A percentile compares a stretch with the other conserved stretches of the same genome.
Evolutionary conservation across 2,797 vertebrate genomes (phyloP).

Genomic region (Balearica regulorum): DNA sequence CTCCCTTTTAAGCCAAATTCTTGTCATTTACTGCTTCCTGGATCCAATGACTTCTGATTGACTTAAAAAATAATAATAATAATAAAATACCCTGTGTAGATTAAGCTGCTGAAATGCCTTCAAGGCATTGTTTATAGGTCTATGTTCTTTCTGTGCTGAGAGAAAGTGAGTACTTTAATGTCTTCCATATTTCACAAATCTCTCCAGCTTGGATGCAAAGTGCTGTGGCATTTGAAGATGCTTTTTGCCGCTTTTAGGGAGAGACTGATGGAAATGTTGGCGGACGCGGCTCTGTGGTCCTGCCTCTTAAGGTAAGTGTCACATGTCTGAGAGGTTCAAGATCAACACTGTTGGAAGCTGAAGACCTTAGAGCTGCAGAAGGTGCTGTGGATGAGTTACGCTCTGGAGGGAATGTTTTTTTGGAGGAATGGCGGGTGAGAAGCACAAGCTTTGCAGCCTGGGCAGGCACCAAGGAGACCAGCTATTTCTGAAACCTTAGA

Average conservation of each 20-base stretch:
- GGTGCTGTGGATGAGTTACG: neutral
- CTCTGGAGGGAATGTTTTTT: neutral
- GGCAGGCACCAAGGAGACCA: neutral
- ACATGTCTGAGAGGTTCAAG: neutral
- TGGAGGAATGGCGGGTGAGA: neutral
- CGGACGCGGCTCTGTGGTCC: neutral
- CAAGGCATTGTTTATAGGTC: slow-evolving; percentile 65
- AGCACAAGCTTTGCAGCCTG: neutral
- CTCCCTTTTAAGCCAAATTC: slow-evolving; percentile 57
- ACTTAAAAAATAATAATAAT: slow-evolving; percentile 15
- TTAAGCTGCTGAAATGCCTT: slow-evolving; percentile 70
- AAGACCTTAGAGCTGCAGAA: neutral
- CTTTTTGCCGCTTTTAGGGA: slow-evolving; percentile 44
- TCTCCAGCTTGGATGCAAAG: slow-evolving; percentile 21
- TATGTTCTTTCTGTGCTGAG: slow-evolving; percentile 48
- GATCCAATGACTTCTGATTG: slow-evolving; percentile 51
- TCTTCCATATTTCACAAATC: slow-evolving; percentile 70
- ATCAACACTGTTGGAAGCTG: neutral
- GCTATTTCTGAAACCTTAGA: neutral
- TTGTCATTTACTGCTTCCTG: slow-evolving; percentile 65
- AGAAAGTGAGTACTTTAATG: slow-evolving; percentile 72
- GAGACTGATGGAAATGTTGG: neutral
- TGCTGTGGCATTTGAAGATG: slow-evolving; percentile 39
- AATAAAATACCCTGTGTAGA: neutral
- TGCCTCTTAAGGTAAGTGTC: neutral